A percentile compares a stretch with the other conserved stretches of the same genome.
Conservation (phyloP, 2,888 invertebrate genomes). For the Aporophyla nigra region DNA sequence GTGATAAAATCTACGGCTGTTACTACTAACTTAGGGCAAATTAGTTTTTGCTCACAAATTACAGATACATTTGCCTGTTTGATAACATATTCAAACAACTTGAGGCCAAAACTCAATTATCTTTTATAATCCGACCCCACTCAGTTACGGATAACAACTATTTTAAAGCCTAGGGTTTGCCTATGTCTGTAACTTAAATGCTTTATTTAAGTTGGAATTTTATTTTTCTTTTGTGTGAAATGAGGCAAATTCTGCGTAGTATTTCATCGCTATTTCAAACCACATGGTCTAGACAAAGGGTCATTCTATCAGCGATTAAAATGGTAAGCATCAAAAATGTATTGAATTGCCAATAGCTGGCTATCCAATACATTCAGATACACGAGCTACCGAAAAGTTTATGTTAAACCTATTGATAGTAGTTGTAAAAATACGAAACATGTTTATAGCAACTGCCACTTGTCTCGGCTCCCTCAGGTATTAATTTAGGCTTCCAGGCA, state of each 20-base stretch:
- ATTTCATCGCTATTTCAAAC: background rate
- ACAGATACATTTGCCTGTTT: constrained; percentile 60
- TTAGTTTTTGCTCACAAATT: constrained; percentile 68
- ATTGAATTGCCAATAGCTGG: background rate
- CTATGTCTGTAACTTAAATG: constrained; percentile 40
- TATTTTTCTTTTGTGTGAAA: background rate
- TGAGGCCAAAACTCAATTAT: constrained; percentile 65
- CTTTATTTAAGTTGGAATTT: constrained; percentile 16
- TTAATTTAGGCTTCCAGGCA: no score
- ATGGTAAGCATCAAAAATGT: no score
- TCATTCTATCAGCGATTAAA: background rate
- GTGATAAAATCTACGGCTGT: constrained; percentile 40
- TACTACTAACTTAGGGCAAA: constrained; percentile 46
- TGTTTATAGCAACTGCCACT: background rate
- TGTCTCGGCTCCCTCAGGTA: no score
- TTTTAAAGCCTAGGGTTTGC: constrained; percentile 40
- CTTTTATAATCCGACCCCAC: constrained; percentile 67
- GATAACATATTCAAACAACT: constrained; percentile 67
- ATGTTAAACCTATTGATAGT: background rate
- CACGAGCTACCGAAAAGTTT: background rate
- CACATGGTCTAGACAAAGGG: background rate
- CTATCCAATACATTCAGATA: no score
- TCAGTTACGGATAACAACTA: constrained; percentile 56
- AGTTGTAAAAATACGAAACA: background rate
- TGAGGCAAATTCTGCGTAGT: background rate